A percentile compares a stretch with the other conserved stretches of the same genome.
phyloP scores from a whole-genome alignment of 23 tunicate species.

The Halocynthia aurantium region DNA sequence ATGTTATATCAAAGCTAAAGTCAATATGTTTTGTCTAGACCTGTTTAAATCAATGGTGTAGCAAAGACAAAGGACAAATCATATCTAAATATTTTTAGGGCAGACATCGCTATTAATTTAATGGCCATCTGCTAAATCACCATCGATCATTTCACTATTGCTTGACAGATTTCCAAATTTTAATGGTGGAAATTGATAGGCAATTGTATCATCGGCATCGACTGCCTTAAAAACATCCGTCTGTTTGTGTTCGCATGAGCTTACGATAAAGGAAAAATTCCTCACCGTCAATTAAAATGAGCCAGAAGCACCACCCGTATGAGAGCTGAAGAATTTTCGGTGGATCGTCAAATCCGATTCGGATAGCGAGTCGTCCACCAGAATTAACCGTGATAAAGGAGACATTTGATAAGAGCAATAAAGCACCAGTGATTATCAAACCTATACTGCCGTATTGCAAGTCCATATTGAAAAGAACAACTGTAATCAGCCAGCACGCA shows the following conservation, averaged over 20 bases:
- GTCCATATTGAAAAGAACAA: constrained; percentile 49
- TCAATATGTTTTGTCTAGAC: no score
- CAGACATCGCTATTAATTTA: no score
- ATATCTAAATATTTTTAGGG: no score
- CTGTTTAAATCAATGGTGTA: no score
- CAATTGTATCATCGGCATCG: background rate
- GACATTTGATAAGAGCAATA: constrained; percentile 53
- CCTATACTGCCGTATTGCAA: constrained; percentile 60
- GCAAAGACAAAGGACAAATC: no score
- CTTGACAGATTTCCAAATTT: no score
- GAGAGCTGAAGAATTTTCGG: constrained; percentile 23
- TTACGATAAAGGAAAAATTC: background rate
- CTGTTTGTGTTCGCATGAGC: background rate
- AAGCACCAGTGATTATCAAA: constrained; percentile 50
- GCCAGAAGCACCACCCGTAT: constrained; percentile 91
- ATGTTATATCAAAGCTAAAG: no score
- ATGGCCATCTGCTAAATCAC: no score
- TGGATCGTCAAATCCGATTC: constrained; percentile 50
- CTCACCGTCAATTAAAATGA: constrained; percentile 67
- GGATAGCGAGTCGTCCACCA: constrained; percentile 38
- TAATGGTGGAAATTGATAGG: no score
- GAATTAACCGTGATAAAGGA: constrained; percentile 42
- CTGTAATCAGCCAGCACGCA: constrained; percentile 63
- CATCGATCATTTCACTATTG: no score
- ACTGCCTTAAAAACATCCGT: background rate